Percentiles rank a stretch among this genome's conserved stretches.
phyloP scores from a whole-genome alignment of 1,140 invertebrate species.

The Philaenus spumarius region DNA sequence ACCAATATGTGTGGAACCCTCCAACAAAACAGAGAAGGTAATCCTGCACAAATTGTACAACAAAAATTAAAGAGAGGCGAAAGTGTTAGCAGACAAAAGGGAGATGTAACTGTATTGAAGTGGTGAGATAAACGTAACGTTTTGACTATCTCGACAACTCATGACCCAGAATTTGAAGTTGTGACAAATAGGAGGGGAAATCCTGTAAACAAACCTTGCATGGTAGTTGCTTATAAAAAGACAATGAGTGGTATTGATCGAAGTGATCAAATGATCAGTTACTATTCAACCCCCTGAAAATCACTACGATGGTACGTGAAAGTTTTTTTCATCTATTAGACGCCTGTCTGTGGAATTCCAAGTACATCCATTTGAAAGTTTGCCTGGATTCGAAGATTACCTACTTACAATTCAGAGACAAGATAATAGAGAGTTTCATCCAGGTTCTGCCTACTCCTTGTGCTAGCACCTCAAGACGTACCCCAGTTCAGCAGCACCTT shows the following conservation, averaged over 20 bases:
- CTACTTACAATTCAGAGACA: neutral
- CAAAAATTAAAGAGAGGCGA: constrained; percentile 38
- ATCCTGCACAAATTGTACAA: constrained; percentile 35
- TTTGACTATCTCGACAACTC: too few species aligned
- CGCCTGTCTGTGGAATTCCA: neutral
- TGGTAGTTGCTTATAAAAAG: neutral
- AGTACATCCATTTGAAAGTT: neutral
- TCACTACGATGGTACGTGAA: neutral
- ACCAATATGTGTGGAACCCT: constrained; percentile 44
- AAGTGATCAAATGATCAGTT: neutral
- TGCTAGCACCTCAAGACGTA: neutral
- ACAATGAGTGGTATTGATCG: neutral
- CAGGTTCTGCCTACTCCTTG: neutral
- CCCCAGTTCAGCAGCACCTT: constrained; percentile 1
- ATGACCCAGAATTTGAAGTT: too few species aligned
- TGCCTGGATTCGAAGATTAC: neutral
- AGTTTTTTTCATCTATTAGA: neutral
- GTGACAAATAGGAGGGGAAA: too few species aligned
- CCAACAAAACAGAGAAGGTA: constrained; percentile 35
- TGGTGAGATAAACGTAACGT: too few species aligned
- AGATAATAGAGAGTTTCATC: neutral
- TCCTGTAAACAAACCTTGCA: too few species aligned
- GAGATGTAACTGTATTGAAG: constrained; percentile 38
- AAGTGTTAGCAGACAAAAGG: constrained; percentile 32
- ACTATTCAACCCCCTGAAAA: neutral